Conservation (phyloP, 2,113 vertebrate genomes). For the Sula dactylatra region DNA sequence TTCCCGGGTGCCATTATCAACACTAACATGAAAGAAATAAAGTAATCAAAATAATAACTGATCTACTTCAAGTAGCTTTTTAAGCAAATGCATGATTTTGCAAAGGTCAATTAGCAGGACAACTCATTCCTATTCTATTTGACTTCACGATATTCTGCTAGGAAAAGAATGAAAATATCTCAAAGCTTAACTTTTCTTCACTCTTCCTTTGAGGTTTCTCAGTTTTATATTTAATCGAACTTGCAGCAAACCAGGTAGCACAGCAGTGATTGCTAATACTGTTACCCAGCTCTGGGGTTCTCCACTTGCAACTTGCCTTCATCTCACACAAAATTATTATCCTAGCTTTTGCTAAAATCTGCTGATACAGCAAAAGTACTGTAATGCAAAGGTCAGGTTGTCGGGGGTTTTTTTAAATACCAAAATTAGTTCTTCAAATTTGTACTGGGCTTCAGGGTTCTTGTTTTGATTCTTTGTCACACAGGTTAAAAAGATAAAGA, state of each 20-base stretch:
- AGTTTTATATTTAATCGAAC: background rate
- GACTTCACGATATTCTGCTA: background rate
- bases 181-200: background rate
- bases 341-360: background rate
- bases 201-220: slow-evolving; percentile 10
- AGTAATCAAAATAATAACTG: background rate
- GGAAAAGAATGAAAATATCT: slow-evolving; percentile 4
- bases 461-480: background rate
- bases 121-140: background rate
- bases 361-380: background rate
- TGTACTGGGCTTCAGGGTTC: background rate
- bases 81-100: slow-evolving; percentile 9
- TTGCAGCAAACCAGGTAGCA: background rate
- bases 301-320: background rate
- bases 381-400: background rate
- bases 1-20: slow-evolving; percentile 17
- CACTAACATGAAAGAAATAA: background rate
- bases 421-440: background rate
- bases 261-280: background rate
- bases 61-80: background rate
- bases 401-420: background rate
- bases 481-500: background rate
- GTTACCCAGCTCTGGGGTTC: background rate
- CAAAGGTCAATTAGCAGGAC: background rate
- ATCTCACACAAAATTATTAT: background rate